A percentile compares a stretch with the other conserved stretches of the same genome.
Conservation (phyloP, 2,797 vertebrate genomes). For the Zenarchopterus dispar region DNA sequence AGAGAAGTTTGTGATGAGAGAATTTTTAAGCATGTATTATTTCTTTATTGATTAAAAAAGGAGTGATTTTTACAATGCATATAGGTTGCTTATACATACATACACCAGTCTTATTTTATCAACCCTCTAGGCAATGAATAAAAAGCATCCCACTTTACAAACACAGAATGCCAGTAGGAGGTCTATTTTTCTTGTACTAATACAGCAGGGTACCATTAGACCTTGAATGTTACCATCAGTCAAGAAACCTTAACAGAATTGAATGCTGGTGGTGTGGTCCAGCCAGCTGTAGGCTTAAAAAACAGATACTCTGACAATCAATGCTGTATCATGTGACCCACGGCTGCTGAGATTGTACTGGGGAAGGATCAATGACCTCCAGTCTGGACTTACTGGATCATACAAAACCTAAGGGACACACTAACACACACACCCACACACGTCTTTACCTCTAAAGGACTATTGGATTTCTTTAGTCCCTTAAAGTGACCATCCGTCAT, state of each 20-base stretch:
- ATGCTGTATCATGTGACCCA: slow-evolving; percentile 53
- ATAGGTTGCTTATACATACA: too few species aligned
- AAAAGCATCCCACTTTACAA: background rate
- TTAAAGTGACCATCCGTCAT: slow-evolving; percentile 27
- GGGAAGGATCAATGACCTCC: slow-evolving; percentile 60
- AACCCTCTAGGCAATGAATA: too few species aligned
- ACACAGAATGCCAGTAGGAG: background rate
- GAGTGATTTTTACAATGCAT: too few species aligned
- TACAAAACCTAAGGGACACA: slow-evolving; percentile 51
- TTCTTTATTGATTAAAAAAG: too few species aligned
- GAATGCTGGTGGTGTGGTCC: slow-evolving; percentile 8
- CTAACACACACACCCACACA: slow-evolving; percentile 12
- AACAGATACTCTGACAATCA: slow-evolving; percentile 38
- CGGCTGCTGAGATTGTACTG: slow-evolving; percentile 46
- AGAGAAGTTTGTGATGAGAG: too few species aligned
- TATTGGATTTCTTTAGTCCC: slow-evolving; percentile 56
- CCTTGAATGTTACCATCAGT: slow-evolving; percentile 5
- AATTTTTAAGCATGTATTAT: too few species aligned
- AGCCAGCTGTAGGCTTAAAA: slow-evolving; percentile 20
- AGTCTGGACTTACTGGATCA: slow-evolving; percentile 64
- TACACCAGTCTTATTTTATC: too few species aligned
- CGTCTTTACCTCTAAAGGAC: slow-evolving; percentile 39
- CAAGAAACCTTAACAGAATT: slow-evolving; percentile 7
- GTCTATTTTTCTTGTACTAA: background rate
- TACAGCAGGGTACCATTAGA: background rate